Conservation (phyloP, 2,888 invertebrate species). For the Schizotus pectinicornis region DNA sequence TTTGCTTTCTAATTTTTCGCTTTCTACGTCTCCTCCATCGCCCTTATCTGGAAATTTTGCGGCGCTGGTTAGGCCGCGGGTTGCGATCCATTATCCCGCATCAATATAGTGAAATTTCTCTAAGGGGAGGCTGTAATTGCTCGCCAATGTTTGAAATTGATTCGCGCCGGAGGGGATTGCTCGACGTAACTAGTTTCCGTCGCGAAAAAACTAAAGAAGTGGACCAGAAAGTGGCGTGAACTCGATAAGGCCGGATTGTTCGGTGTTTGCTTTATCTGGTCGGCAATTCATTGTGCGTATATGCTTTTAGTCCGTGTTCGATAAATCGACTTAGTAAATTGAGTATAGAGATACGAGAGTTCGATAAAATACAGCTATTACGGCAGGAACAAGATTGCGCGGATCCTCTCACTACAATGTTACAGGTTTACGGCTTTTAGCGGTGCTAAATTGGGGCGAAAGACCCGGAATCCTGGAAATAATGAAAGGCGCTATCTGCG, state of each 20-base stretch:
- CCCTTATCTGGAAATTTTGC: too few relatives aligned
- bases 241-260: slow-evolving; percentile 23
- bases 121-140: too few relatives aligned
- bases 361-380: slow-evolving; percentile 45
- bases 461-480: slow-evolving; percentile 38
- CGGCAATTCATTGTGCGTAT: slow-evolving; percentile 28
- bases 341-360: slow-evolving; percentile 38
- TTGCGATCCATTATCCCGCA: too few relatives aligned
- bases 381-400: slow-evolving; percentile 41
- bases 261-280: slow-evolving; percentile 24
- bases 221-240: slow-evolving; percentile 12
- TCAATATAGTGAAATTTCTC: too few relatives aligned
- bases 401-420: slow-evolving; percentile 36
- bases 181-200: too few relatives aligned
- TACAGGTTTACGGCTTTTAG: slow-evolving; percentile 43
- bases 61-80: too few relatives aligned
- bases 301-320: slow-evolving; percentile 26
- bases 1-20: too few relatives aligned
- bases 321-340: slow-evolving; percentile 31
- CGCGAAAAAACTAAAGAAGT: not conserved
- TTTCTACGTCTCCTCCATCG: too few relatives aligned
- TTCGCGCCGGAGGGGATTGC: too few relatives aligned
- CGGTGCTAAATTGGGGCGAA: slow-evolving; percentile 41
- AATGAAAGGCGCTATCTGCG: slow-evolving; percentile 33
- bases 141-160: too few relatives aligned